These are phyloP conservation scores for Discoglossus pictus DNA, from an alignment of 2,797 vertebrate species.

Conservation along the genomic window DNA sequence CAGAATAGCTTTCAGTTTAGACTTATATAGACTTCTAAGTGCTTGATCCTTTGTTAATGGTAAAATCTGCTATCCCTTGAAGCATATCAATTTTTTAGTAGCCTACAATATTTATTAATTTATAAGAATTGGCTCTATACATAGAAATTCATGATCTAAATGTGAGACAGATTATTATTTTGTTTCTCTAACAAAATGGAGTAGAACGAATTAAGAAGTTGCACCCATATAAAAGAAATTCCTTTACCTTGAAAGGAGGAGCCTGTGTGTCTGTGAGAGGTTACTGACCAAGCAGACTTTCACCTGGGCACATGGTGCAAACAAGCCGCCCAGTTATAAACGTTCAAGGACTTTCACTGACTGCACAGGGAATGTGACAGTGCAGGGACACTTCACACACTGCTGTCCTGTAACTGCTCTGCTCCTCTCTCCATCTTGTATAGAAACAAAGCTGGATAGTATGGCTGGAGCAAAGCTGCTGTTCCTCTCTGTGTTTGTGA, in stretches of 20 bases:
- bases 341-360: slow-evolving; percentile 14
- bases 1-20: too few relatives aligned
- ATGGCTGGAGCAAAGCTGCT: slow-evolving; percentile 23
- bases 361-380: not conserved
- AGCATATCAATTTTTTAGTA: too few relatives aligned
- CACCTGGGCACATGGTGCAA: not conserved
- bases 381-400: not conserved
- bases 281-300: not conserved
- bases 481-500: not conserved
- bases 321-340: not conserved
- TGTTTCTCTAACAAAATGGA: too few relatives aligned
- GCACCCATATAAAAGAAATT: too few relatives aligned
- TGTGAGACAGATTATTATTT: too few relatives aligned
- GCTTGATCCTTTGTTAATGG: too few relatives aligned
- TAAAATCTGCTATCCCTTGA: too few relatives aligned
- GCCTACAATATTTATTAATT: too few relatives aligned
- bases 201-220: too few relatives aligned
- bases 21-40: too few relatives aligned
- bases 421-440: not conserved
- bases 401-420: not conserved
- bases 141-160: too few relatives aligned
- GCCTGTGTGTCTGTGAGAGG: not conserved
- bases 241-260: not conserved
- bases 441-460: not conserved
- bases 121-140: too few relatives aligned